Evolutionary conservation across 2,797 vertebrate genomes (phyloP).

Genomic region (Adelosebastes latens): DNA sequence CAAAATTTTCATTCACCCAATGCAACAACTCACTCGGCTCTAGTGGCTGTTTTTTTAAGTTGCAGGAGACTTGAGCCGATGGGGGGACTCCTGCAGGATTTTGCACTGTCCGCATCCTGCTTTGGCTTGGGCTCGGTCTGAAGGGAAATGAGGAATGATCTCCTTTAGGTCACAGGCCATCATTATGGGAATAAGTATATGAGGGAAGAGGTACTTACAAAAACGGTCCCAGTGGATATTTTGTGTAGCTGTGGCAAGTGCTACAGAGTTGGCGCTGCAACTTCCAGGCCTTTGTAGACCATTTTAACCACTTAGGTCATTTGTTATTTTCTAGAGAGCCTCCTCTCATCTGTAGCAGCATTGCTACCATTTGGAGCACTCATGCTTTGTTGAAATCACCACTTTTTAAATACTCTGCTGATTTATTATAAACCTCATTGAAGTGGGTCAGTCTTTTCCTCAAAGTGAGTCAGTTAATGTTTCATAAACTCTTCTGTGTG

Average conservation of each 20-base stretch:
- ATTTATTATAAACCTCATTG: slow-evolving; percentile 49
- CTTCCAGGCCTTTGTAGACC: slow-evolving; percentile 22
- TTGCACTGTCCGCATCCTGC: slow-evolving; percentile 28
- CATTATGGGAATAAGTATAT: slow-evolving; percentile 42
- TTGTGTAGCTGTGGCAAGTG: slow-evolving; percentile 36
- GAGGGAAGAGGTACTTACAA: slow-evolving; percentile 29
- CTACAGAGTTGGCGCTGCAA: not conserved
- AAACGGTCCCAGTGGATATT: slow-evolving; percentile 34
- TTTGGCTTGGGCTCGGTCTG: slow-evolving; percentile 25
- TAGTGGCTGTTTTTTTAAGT: slow-evolving; percentile 1
- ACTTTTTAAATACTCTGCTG: slow-evolving; percentile 23
- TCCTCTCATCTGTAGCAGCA: slow-evolving; percentile 27
- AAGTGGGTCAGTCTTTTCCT: slow-evolving; percentile 28
- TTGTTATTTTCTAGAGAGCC: slow-evolving; percentile 43
- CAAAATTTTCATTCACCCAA: not conserved
- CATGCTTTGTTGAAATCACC: slow-evolving; percentile 32
- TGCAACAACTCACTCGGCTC: not conserved
- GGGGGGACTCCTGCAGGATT: slow-evolving; percentile 1
- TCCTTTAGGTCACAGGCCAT: slow-evolving; percentile 39
- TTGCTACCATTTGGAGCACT: not conserved
- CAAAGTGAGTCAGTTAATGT: slow-evolving; percentile 21
- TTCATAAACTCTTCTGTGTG: not conserved
- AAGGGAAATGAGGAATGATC: slow-evolving; percentile 46
- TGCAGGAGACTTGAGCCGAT: not conserved
- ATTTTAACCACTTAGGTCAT: slow-evolving; percentile 35